Conservation (phyloP, 2,888 invertebrate species). For the Bhutanitis thaidina region DNA sequence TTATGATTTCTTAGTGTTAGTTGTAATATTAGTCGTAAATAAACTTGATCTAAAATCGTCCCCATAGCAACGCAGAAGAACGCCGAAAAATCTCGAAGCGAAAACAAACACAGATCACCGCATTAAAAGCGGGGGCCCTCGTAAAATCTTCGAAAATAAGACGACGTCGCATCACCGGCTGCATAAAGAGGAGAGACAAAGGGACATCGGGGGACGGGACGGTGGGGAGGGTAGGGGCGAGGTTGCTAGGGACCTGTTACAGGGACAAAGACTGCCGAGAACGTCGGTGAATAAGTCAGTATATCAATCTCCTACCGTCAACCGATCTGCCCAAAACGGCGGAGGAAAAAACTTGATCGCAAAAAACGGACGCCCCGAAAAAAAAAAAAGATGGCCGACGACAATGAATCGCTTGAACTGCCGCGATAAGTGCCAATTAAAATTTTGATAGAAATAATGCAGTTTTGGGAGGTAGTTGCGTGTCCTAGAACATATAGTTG, state of each 20-base stretch:
- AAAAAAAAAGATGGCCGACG: slow-evolving; percentile 71
- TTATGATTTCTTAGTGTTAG: too few relatives aligned
- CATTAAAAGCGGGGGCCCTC: slow-evolving; percentile 32
- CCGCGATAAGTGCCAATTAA: slow-evolving; percentile 78
- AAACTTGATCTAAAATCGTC: too few relatives aligned
- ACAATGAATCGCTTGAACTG: slow-evolving; percentile 74
- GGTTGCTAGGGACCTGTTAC: slow-evolving; percentile 57
- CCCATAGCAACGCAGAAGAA: too few relatives aligned
- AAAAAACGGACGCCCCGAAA: slow-evolving; percentile 56
- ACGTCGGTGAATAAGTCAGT: slow-evolving; percentile 70
- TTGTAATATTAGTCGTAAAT: too few relatives aligned
- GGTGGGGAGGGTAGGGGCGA: slow-evolving; percentile 37
- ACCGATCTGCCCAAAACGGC: slow-evolving; percentile 72
- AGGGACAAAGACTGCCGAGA: slow-evolving; percentile 74
- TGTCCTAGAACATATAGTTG: too few relatives aligned
- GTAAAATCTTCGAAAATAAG: slow-evolving; percentile 65
- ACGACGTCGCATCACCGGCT: slow-evolving; percentile 58
- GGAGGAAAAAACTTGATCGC: slow-evolving; percentile 59
- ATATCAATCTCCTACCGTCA: slow-evolving; percentile 77
- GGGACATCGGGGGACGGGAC: slow-evolving; percentile 59
- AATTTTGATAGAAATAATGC: slow-evolving; percentile 72
- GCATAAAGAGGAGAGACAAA: slow-evolving; percentile 56
- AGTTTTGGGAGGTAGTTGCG: slow-evolving; percentile 19
- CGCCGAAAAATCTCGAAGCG: slow-evolving; percentile 30
- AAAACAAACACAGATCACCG: slow-evolving; percentile 34